Base-by-base conservation (phyloP, 92 coral and sea anemone species). In the Porites lobata region DNA sequence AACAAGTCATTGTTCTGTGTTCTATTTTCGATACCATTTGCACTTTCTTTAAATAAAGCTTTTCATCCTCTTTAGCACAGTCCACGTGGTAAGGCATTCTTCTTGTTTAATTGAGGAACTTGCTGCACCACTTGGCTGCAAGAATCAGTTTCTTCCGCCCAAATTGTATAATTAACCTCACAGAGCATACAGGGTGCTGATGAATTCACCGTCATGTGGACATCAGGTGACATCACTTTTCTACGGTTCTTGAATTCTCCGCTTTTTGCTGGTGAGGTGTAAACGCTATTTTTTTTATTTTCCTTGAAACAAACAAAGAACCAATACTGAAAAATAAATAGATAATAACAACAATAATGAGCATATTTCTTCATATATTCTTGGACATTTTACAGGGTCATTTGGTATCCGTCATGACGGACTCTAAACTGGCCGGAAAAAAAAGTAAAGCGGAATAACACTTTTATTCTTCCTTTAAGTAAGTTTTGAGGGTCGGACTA, bases 1-100 rank as follows among this genome's bases (percentile, higher is more conserved):
- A 19, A 24, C 72, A 50, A 47, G 22, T 50, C 7, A 19, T 32
- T 82, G 86, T 71, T 82, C 77, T 69, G 29, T 11, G 65, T 70
- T 82, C 78, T 82, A 82, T 82, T 82, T 82, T 82, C 9, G 77
- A 82, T 18, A 54, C 51, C 18, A 6, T 10, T 12, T n/a, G 38
- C 56, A 53, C 2, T 26, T 52, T 81, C 32, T 57, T 24, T 8
- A 20, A 53, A 57, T 24, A 50, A 68, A 56, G 17, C 7, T 29
- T 63, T 17, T 9, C 11, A 57, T 17, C 76, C 22, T 14, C 22
- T 32, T 66, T 76, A 18, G 1, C 11, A 4, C 15, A 53, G 32
- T 4, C 1, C 13, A 51, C 75, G 22, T 77, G 85, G 54, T 54
- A 75, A 12, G 17, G 76, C 56, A 50, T 19, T 22, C 47, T 54